Evolutionary conservation across 2,113 vertebrate genomes (phyloP).

Genomic region (Psittacula cyanocephala): DNA sequence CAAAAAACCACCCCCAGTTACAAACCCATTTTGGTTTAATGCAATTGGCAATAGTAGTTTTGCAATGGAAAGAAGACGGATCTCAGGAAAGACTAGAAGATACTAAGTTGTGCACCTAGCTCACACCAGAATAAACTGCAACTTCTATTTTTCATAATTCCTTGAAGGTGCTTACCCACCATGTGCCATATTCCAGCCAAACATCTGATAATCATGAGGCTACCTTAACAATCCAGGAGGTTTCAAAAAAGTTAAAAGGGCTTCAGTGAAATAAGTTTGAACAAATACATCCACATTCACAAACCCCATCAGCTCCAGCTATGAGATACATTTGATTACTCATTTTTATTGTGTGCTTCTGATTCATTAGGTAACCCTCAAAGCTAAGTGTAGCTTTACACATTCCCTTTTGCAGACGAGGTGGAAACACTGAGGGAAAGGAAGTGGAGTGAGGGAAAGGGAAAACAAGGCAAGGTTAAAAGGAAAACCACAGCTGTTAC

Average conservation of each 20-base stretch:
- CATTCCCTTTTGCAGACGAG: not conserved
- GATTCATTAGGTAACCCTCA: not conserved
- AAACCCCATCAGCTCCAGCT: not conserved
- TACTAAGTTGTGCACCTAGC: not conserved
- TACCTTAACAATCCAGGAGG: not conserved
- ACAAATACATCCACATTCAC: not conserved
- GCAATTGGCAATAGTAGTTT: not conserved
- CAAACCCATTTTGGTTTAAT: not conserved
- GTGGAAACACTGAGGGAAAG: not conserved
- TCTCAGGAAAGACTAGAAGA: not conserved
- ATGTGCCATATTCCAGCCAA: not conserved
- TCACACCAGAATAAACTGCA: not conserved
- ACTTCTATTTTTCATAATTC: not conserved
- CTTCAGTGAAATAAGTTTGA: not conserved
- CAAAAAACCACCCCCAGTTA: too few relatives aligned
- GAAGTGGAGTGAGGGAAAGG: too few relatives aligned
- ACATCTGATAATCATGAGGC: not conserved
- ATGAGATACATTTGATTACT: not conserved
- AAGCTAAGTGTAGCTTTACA: not conserved
- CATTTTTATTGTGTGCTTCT: not conserved
- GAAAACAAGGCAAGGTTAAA: not conserved
- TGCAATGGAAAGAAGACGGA: not conserved
- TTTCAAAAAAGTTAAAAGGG: not conserved
- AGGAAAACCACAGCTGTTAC: not conserved
- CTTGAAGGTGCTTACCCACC: not conserved